Evolutionary conservation across 1,140 invertebrate species (phyloP).

Genomic region (Harlomillsia oculata): DNA sequence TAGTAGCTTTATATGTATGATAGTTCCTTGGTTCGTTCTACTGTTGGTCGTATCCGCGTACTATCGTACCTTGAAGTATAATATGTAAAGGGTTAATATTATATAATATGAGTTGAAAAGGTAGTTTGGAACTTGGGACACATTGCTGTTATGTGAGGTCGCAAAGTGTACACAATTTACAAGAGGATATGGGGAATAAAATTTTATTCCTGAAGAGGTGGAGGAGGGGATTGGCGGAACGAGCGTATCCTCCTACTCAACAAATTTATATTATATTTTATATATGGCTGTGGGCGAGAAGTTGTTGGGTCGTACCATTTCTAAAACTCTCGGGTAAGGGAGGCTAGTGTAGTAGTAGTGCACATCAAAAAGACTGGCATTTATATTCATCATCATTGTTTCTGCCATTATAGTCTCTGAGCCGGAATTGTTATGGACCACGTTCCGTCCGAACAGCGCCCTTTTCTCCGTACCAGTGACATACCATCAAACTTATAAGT

Average conservation of each 20-base stretch:
- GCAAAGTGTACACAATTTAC: slow-evolving; percentile 25
- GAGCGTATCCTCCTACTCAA: slow-evolving; percentile 15
- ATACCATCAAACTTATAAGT: neutral
- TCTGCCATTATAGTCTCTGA: slow-evolving; percentile 18
- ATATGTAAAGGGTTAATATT: too few relatives aligned
- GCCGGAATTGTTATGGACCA: slow-evolving; percentile 21
- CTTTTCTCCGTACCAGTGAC: too few relatives aligned
- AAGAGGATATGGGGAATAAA: slow-evolving; percentile 26
- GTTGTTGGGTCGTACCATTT: slow-evolving; percentile 24
- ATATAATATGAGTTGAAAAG: too few relatives aligned
- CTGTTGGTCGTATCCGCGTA: too few relatives aligned
- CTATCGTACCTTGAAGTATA: too few relatives aligned
- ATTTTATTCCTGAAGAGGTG: slow-evolving; percentile 20
- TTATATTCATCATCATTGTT: slow-evolving; percentile 31
- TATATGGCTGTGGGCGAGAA: slow-evolving; percentile 17
- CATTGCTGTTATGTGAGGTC: slow-evolving; percentile 21
- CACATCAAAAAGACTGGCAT: slow-evolving; percentile 26
- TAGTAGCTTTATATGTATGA: too few relatives aligned
- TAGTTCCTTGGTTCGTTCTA: too few relatives aligned
- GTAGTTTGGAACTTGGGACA: too few relatives aligned
- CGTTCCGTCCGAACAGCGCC: too few relatives aligned
- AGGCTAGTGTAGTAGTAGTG: slow-evolving; percentile 2
- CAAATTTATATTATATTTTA: slow-evolving; percentile 30
- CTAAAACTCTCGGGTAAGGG: slow-evolving; percentile 18
- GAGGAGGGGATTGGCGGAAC: slow-evolving; percentile 5